Conservation (phyloP, 2,113 vertebrate genomes). For the Rutilus rutilus region DNA sequence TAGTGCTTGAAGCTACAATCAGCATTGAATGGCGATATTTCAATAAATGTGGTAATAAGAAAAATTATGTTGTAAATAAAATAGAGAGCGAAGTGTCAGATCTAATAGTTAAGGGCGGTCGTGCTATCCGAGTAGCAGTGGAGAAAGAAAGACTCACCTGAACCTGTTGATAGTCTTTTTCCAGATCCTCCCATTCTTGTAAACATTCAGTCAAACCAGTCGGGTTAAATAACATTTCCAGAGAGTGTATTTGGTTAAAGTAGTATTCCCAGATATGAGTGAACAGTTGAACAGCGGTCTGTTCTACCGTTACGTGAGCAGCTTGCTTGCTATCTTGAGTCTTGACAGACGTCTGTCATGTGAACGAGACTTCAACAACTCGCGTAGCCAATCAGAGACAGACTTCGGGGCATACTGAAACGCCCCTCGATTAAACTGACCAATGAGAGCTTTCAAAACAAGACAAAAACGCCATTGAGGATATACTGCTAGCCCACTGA, state of each 20-base stretch:
- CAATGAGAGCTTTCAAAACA: slow-evolving; percentile 38
- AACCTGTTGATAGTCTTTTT: slow-evolving; percentile 87
- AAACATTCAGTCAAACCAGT: slow-evolving; percentile 77
- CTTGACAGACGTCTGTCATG: slow-evolving; percentile 12
- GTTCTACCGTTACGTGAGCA: not conserved
- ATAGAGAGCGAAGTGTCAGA: not conserved
- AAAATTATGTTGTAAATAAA: not conserved
- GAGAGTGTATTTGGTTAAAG: not conserved
- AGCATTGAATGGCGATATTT: not conserved
- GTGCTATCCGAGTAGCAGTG: not conserved
- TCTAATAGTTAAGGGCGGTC: not conserved
- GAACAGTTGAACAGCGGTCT: not conserved
- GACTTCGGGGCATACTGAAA: not conserved
- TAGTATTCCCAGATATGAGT: not conserved
- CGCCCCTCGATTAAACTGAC: not conserved
- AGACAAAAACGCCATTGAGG: not conserved
- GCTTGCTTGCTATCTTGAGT: not conserved
- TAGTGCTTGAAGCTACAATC: not conserved
- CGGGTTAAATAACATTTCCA: slow-evolving; percentile 68
- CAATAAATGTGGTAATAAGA: not conserved
- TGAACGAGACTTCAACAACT: not conserved
- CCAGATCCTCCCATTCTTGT: slow-evolving; percentile 88
- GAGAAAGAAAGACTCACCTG: slow-evolving; percentile 77
- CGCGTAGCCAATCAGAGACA: slow-evolving; percentile 41
- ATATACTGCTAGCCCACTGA: not conserved